Evolutionary conservation across 2,888 invertebrate species (phyloP).

Genomic region (Cataglyphis altisquamis): DNA sequence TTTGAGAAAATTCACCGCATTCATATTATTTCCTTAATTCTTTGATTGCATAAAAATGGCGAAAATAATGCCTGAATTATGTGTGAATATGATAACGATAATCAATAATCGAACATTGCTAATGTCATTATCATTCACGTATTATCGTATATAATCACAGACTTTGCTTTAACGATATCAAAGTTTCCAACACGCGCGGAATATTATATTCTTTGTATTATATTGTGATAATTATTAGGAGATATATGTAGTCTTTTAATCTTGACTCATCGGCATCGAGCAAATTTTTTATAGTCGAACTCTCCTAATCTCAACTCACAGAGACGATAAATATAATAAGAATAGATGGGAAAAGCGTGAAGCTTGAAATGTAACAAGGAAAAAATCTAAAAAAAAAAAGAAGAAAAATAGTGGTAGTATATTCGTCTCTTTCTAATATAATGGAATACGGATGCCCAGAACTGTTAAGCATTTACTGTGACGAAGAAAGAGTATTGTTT

Average conservation of each 20-base stretch:
- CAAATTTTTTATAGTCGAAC: background rate
- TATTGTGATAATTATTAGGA: constrained; percentile 13
- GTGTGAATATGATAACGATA: background rate
- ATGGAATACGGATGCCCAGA: background rate
- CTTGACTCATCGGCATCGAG: background rate
- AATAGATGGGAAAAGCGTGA: background rate
- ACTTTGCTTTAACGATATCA: background rate
- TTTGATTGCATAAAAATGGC: constrained; percentile 7
- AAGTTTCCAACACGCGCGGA: background rate
- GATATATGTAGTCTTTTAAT: constrained; percentile 1
- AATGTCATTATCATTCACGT: background rate
- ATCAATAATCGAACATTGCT: constrained; percentile 11
- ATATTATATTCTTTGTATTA: background rate
- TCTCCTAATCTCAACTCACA: background rate
- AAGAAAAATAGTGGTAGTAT: background rate
- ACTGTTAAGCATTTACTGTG: background rate
- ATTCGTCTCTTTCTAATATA: background rate
- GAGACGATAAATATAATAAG: background rate
- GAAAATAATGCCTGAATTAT: background rate
- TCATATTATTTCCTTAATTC: background rate
- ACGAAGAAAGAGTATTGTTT: background rate
- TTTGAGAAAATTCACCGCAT: background rate
- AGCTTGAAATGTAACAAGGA: background rate
- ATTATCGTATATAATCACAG: background rate
- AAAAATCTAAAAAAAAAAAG: background rate